phyloP scores from a whole-genome alignment of 2,113 vertebrate species.

The Ochotona princeps region DNA sequence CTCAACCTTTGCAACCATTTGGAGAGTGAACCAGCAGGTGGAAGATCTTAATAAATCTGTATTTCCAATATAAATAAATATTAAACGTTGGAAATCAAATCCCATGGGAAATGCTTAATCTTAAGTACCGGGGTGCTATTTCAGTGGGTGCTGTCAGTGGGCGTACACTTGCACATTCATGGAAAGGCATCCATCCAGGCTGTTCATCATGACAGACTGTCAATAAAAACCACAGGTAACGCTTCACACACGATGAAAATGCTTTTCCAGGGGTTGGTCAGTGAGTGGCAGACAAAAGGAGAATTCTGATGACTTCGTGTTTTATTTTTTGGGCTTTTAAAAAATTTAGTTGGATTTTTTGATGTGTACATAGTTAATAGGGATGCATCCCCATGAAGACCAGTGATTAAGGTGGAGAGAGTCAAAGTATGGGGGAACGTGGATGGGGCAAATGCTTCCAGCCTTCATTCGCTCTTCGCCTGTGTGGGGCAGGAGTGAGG shows the following conservation, averaged over 20 bases:
- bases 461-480: no score
- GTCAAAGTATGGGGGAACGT: no score
- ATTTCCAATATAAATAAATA: no score
- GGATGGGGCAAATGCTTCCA: no score
- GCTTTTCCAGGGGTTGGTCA: not conserved
- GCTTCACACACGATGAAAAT: not conserved
- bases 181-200: not conserved
- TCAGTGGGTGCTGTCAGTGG: not conserved
- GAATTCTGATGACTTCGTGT: not conserved
- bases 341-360: no score
- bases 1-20: no score
- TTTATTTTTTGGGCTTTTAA: not conserved
- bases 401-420: no score
- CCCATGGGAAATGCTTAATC: constrained; percentile 48
- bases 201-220: not conserved
- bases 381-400: no score
- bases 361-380: no score
- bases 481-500: no score
- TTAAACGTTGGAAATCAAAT: constrained; percentile 2
- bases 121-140: constrained; percentile 26
- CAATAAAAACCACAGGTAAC: not conserved
- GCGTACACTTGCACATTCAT: not conserved
- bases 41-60: no score
- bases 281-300: not conserved
- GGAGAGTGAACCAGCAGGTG: no score